Base-by-base conservation (phyloP, 2,888 invertebrate species). In the Glyphotaelius pellucidus region DNA sequence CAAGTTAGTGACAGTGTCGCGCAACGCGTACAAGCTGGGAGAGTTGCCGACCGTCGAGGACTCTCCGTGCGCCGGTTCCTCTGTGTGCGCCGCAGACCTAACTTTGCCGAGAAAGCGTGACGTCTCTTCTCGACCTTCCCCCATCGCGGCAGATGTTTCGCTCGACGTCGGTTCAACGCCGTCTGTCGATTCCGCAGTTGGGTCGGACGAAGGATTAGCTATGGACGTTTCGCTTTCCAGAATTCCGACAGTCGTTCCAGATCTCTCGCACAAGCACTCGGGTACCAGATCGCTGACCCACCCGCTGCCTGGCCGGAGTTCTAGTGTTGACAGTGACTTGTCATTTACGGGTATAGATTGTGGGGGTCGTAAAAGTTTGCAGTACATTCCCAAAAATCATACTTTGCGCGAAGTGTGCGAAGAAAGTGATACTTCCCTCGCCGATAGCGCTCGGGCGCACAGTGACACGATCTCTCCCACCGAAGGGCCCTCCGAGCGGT, bases 131-230 rank as follows among this genome's bases (percentile, higher is more conserved):
- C 95, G 95, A 92, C 95, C 95, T 90, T 95, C 95, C 93, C 95
- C 94, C 67, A 95, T 95, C 2, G 95, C 95, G 93, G 95, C 95
- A 89, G 95, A 95, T 93, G 95, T 94, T 80, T 95, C 95, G 0
- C 95, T 95, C 0, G 96, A 95, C 93, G 95, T 95, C 52, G 96
- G 96, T 5, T 97, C 97, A 67, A 96, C 96, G 19, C 96, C 97
- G 67, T 97, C 96, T 92, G 95, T 96, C 32, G 97, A 97, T 94
- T 97, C 97, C 25, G 97, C 97, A 15, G 97, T 97, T 32, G 97
- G 97, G 2, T 97, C 97, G 0, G 97, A 96, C 94, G 97, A 97
- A 94, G 97, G 96, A 30, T 94, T 96, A 86, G 93, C 96, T 92
- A 95, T 95, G 47, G 95, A 96, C 93, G 95, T 95, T 19, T 95